These are phyloP conservation scores for Drosophila subobscura DNA, from an alignment of 1,140 invertebrate genomes.

Conservation along the genomic window DNA sequence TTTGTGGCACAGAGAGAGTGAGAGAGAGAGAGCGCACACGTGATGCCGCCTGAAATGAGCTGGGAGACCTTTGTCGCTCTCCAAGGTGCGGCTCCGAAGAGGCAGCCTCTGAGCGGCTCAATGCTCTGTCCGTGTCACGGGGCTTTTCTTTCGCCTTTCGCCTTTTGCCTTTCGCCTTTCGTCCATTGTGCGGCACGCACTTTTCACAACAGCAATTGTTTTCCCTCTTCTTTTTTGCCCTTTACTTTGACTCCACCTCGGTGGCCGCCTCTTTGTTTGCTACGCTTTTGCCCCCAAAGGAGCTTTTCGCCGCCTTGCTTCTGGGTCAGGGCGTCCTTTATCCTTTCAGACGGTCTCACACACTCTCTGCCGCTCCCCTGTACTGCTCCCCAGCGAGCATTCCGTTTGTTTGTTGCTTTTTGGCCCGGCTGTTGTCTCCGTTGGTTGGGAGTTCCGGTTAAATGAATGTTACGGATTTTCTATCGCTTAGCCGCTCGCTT, in stretches of 20 bases:
- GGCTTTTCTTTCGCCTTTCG: conserved; percentile 19
- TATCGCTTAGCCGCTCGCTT: conserved; percentile 40
- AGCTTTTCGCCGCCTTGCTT: too few species aligned
- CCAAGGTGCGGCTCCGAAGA: conserved; percentile 28
- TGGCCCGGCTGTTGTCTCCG: conserved; percentile 1
- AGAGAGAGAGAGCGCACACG: conserved; percentile 45
- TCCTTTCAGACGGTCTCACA: too few species aligned
- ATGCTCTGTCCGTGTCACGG: conserved; percentile 13
- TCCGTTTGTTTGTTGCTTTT: conserved; percentile 11
- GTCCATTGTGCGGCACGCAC: conserved; percentile 45
- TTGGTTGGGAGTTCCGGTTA: conserved; percentile 30
- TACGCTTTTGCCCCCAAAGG: too few species aligned
- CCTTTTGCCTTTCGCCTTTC: conserved; percentile 2
- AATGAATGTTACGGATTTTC: conserved; percentile 61
- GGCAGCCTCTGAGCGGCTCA: conserved; percentile 38
- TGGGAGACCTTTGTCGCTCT: conserved; percentile 10
- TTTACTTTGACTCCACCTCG: conserved; percentile 14
- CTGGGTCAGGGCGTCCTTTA: too few species aligned
- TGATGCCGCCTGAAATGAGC: conserved; percentile 42
- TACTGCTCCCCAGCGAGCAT: too few species aligned
- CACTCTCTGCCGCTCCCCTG: too few species aligned
- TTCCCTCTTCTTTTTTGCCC: conserved; percentile 19
- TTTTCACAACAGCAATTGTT: conserved; percentile 72
- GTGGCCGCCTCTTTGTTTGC: conserved; percentile 23
- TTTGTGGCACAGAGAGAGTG: conserved; percentile 34